Conservation (phyloP, 2,797 vertebrate genomes). For the Triplophysa yarkandensis region DNA sequence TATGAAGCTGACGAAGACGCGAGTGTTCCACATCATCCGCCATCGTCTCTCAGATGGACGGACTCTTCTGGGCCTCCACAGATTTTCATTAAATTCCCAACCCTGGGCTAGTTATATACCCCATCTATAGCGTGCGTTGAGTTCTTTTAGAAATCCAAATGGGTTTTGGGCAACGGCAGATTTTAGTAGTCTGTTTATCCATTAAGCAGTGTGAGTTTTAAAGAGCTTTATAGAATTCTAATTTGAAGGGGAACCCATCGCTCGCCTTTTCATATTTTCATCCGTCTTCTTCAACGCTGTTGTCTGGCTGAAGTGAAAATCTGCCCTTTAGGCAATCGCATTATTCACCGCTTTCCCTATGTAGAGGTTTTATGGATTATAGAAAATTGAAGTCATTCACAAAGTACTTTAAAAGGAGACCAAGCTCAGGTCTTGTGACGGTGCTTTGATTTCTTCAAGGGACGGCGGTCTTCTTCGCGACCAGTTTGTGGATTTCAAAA, state of each 20-base stretch:
- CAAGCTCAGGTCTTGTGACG: background rate
- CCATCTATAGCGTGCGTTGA: background rate
- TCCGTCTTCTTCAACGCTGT: background rate
- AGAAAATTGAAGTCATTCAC: background rate
- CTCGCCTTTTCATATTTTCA: background rate
- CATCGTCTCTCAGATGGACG: constrained; percentile 18
- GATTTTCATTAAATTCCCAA: constrained; percentile 18
- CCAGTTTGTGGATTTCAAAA: background rate
- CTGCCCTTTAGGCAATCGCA: background rate
- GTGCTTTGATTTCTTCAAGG: background rate
- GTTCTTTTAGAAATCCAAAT: constrained; percentile 26
- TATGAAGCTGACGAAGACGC: constrained; percentile 30
- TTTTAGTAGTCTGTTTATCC: background rate
- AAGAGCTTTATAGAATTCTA: constrained; percentile 3
- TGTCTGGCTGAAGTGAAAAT: background rate
- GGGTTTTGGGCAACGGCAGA: background rate
- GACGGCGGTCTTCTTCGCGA: background rate
- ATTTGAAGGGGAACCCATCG: background rate
- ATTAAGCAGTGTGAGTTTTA: background rate
- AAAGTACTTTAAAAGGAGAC: background rate
- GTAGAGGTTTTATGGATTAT: background rate
- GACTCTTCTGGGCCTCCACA: background rate
- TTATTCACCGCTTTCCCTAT: background rate
- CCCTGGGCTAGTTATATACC: background rate
- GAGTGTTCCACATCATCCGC: constrained; percentile 28